These are phyloP conservation scores for Lepidocyrtoides sp. DNA, from an alignment of 2,888 invertebrate species.

Conservation along the genomic window DNA sequence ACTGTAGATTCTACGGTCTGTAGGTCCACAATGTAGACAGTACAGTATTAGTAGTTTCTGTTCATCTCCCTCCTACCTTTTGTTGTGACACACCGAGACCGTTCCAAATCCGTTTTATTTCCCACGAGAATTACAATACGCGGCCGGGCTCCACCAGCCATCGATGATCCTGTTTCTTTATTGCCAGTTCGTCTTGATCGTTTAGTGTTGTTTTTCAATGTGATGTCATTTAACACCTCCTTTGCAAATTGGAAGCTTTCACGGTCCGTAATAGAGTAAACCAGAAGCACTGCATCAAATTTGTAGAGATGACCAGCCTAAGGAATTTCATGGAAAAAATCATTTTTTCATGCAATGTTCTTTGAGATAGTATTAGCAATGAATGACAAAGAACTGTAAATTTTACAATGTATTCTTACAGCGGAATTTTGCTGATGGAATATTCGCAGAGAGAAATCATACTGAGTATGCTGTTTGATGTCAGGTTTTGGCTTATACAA, in stretches of 20 bases:
- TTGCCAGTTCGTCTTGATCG: background rate
- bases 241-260: conserved; percentile 78
- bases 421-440: conserved; percentile 77
- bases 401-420: conserved; percentile 64
- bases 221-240: conserved; percentile 68
- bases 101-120: conserved; percentile 81
- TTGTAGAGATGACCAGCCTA: conserved; percentile 81
- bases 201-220: conserved; percentile 42
- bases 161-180: background rate
- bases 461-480: conserved; percentile 57
- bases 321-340: background rate
- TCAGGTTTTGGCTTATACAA: conserved; percentile 68
- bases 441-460: conserved; percentile 72
- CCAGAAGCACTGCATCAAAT: conserved; percentile 78
- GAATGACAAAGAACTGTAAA: too few relatives aligned
- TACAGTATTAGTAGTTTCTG: background rate
- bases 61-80: conserved; percentile 54
- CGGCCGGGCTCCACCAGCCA: conserved; percentile 33
- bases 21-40: too few relatives aligned
- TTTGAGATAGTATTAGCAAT: too few relatives aligned
- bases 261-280: conserved; percentile 81
- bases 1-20: too few relatives aligned
- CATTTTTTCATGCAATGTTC: too few relatives aligned
- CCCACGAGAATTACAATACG: conserved; percentile 79
- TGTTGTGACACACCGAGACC: conserved; percentile 71